Evolutionary conservation across 2,797 vertebrate genomes (phyloP).

Genomic region (Anisognathus igniventris): DNA sequence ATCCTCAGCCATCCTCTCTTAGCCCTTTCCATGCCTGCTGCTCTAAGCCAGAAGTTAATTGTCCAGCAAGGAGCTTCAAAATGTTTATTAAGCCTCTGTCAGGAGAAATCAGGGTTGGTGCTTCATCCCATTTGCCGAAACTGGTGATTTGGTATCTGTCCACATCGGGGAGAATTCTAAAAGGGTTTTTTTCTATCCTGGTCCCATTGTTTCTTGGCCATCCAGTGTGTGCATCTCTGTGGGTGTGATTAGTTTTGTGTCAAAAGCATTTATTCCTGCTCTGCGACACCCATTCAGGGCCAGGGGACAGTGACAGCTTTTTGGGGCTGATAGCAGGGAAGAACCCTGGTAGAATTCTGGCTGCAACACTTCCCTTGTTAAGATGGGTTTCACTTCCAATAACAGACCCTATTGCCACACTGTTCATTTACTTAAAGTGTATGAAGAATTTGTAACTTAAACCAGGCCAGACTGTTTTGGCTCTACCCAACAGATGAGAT

Average conservation of each 20-base stretch:
- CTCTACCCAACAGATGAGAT: constrained; percentile 68
- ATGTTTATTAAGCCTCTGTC: neutral
- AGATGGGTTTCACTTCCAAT: constrained; percentile 75
- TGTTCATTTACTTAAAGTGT: constrained; percentile 74
- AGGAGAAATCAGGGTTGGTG: neutral
- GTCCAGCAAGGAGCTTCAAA: neutral
- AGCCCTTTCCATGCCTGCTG: neutral
- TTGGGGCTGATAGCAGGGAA: neutral
- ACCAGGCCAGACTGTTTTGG: constrained; percentile 71
- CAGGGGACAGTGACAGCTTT: neutral
- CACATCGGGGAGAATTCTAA: neutral
- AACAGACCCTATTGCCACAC: constrained; percentile 67
- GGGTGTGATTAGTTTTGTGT: constrained; percentile 22
- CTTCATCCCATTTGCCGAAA: neutral
- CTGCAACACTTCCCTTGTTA: constrained; percentile 56
- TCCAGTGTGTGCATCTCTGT: constrained; percentile 35
- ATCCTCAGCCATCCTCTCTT: neutral
- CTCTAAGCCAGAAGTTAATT: neutral
- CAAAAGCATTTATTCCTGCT: constrained; percentile 30
- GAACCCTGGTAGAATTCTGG: constrained; percentile 49
- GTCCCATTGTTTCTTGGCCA: neutral
- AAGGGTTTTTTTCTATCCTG: constrained; percentile 25
- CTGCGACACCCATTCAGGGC: neutral
- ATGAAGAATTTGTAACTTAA: constrained; percentile 79
- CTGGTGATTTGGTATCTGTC: neutral